Conservation (phyloP, 53 echinoderm and acorn worm genomes). For the Paracentrotus lividus region DNA sequence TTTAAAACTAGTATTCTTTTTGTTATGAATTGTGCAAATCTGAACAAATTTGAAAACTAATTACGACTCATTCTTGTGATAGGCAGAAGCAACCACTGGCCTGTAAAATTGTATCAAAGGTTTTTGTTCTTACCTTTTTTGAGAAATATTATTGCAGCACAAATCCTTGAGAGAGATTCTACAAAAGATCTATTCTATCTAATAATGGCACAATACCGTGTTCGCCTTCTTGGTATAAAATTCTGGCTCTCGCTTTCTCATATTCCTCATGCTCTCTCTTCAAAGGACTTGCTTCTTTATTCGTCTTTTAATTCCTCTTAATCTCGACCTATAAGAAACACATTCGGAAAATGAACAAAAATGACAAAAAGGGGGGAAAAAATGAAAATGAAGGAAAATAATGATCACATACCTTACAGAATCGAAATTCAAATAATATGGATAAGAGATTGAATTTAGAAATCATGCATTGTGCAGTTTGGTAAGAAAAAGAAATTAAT, state of each 20-base stretch:
- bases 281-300: conserved; percentile 97
- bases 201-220: conserved; percentile 64
- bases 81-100: not conserved
- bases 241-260: conserved; percentile 89
- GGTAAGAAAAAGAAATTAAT: not conserved
- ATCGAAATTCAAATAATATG: not conserved
- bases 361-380: conserved; percentile 6
- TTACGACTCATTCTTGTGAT: not conserved
- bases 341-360: conserved; percentile 64
- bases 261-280: conserved; percentile 95
- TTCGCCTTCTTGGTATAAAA: conserved; percentile 92
- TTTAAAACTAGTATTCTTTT: no score
- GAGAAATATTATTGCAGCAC: not conserved
- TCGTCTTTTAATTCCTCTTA: conserved; percentile 81
- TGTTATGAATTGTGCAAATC: no score
- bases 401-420: conserved; percentile 19
- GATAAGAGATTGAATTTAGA: not conserved
- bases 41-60: not conserved
- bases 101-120: not conserved
- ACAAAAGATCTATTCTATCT: conserved; percentile 37
- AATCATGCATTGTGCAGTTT: conserved; percentile 41
- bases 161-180: conserved; percentile 8
- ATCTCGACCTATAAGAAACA: conserved; percentile 66
- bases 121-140: no score
- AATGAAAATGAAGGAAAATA: conserved; percentile 52